Base-by-base conservation (phyloP, 1,140 invertebrate genomes). In the Pectinophora gossypiella region DNA sequence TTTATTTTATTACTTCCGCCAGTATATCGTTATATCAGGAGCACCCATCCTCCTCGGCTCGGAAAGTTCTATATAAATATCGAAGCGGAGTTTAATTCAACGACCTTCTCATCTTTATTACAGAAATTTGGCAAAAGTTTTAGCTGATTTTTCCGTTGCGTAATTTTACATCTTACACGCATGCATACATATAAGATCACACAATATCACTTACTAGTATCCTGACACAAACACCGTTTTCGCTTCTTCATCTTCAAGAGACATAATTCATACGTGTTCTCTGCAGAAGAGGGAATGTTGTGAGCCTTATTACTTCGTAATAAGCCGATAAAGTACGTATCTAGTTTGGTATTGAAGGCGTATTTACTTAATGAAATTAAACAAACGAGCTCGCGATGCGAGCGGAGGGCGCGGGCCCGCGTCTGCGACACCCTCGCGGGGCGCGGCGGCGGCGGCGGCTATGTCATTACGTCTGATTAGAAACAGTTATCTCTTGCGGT, bases 1-100 rank as follows among this genome's bases (percentile, higher is more conserved):
- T 86, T 86, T 84, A 86, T 86, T 86, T 84, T 86, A 86, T 83
- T 86, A 80, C 80, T 82, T 83, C 83, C 79, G 68, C 68, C 74
- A 72, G 78, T 83, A 84, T 86, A 84, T 81, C 74, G 72, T 75
- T 78, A 79, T 77, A 82, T 77, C 69, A 68, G 56, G 63, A 64
- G 67, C 71, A 70, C 65, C 68, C 64, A 68, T 74, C 59, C 67
- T 66, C 57, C 64, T 72, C 59, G 58, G 56, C 72, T 64, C 44
- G 49, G 56, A 64, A 72, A 68, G 47, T 63, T 72, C 52, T 73
- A 70, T 63, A 69, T 67, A 64, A 74, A 74, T 42, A 45, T 52
- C 43, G 50, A 19, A 44, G 20, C 42, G 27, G 43, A 52, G 35
- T 52, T 52, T 52, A 52, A 52, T 52, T 43, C 42, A 68, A 57